Base-by-base conservation (phyloP, 2,113 vertebrate genomes). In the Hyperopisus bebe region DNA sequence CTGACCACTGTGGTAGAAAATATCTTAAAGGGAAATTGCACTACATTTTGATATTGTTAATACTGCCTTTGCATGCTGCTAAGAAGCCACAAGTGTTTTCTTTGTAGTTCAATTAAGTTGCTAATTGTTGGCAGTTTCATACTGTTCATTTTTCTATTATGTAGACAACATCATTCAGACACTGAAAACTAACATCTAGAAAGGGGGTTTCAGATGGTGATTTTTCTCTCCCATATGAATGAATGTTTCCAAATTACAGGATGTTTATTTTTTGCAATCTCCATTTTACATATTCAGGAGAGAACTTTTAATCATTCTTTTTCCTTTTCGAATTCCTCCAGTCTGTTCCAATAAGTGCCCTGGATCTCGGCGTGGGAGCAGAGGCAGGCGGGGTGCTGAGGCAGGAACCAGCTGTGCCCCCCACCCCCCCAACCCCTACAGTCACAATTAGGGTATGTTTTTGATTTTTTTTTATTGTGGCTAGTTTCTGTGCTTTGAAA, bases 371-470 rank as follows among this genome's bases (percentile, higher is more conserved):
- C 66, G 93, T 96, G 93, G 97, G 97, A 92, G 92, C 94, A 87
- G 97, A 98, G 92, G 66, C 94, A 0, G 89, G 91, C 89, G 94
- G 94, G 48, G 48, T 87, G 2, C 88, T 91, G 88, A 92, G 93
- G 88, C 74, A 91, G 55, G 94, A 95, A 77, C 93, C 96, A 91
- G 94, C 96, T 92, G 90, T 96, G 92, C 92, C 96, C 44, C 95
- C 96, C 50, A 93, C 95, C 92, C 93, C 96, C 35, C 95, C 96
- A 48, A 93, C 95, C 93, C 96, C 97, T 82, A 92, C 97, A 87
- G 94, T 98, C 93, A 97, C 97, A 93, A 95, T 99, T 94, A 96
- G 97, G 97, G 98, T 99, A 95, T 96, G 97, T 80, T 17, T 62
- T 62, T 62, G 5, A 21, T 17, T 46, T 24, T 66, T 10, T 17